A percentile compares a stretch with the other conserved stretches of the same genome.
Evolutionary conservation across 1,140 invertebrate species (phyloP).

Genomic region (Glossosoma conforme): DNA sequence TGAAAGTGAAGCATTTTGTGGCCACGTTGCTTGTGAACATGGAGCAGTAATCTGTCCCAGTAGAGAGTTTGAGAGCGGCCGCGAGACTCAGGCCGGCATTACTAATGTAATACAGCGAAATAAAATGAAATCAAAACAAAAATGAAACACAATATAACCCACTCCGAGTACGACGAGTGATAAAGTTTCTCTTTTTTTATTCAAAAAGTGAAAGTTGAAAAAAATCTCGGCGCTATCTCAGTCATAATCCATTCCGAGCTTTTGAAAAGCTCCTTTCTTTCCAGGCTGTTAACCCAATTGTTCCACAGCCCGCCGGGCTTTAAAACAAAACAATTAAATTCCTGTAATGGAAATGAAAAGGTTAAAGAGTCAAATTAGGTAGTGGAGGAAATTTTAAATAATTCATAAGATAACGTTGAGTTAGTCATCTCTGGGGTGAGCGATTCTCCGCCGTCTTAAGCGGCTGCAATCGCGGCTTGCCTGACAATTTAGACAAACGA

Average conservation of each 20-base stretch:
- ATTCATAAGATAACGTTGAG: slow-evolving; percentile 22
- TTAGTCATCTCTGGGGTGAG: slow-evolving; percentile 8
- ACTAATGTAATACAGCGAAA: slow-evolving; percentile 3
- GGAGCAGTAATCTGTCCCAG: too few species aligned
- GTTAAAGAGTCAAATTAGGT: slow-evolving; percentile 25
- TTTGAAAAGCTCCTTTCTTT: slow-evolving; percentile 24
- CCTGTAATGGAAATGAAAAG: slow-evolving; percentile 29
- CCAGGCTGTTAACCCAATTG: slow-evolving; percentile 27
- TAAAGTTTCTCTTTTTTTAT: slow-evolving; percentile 4
- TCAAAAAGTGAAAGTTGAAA: slow-evolving; percentile 1
- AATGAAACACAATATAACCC: slow-evolving; percentile 3
- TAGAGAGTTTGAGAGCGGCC: too few species aligned
- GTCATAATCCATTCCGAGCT: slow-evolving; percentile 22
- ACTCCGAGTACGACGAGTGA: not conserved
- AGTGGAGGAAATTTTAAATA: slow-evolving; percentile 18
- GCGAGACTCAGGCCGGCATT: too few species aligned
- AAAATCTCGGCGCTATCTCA: slow-evolving; percentile 1
- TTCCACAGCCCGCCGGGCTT: slow-evolving; percentile 21
- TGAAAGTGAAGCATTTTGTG: too few species aligned
- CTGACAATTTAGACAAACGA: too few species aligned
- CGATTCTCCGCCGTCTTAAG: too few species aligned
- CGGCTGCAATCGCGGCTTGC: too few species aligned
- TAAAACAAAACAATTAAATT: slow-evolving; percentile 30
- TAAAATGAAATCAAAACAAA: slow-evolving; percentile 5
- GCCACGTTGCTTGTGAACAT: too few species aligned